Conservation (phyloP, 2,888 invertebrate genomes). For the Melangyna quadrimaculata region DNA sequence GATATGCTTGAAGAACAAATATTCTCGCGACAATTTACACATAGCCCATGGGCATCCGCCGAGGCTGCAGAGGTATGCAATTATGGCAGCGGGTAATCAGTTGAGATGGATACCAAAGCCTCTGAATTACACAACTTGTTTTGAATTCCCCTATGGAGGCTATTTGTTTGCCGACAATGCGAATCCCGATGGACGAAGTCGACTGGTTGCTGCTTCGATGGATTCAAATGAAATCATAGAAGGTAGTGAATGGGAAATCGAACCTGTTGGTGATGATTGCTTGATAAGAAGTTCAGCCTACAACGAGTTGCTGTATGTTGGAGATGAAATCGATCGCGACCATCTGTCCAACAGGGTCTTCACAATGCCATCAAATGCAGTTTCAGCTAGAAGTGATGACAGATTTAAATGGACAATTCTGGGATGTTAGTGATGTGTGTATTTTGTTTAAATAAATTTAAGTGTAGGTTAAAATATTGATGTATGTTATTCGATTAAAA, state of each 20-base stretch:
- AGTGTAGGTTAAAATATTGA: background rate
- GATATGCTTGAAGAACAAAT: conserved; percentile 55
- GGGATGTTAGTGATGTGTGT: conserved; percentile 23
- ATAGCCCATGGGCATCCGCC: conserved; percentile 61
- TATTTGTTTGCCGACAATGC: conserved; percentile 47
- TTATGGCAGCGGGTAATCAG: conserved; percentile 59
- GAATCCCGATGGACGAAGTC: conserved; percentile 35
- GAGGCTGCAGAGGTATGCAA: conserved; percentile 33
- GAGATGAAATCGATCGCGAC: conserved; percentile 52
- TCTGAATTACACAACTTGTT: conserved; percentile 43
- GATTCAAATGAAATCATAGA: conserved; percentile 40
- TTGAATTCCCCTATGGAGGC: conserved; percentile 65
- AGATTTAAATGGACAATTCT: conserved; percentile 60
- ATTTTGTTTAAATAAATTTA: background rate
- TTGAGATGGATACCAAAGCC: conserved; percentile 48
- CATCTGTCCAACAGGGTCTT: conserved; percentile 57
- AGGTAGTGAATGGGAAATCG: conserved; percentile 58
- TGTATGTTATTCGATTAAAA: background rate
- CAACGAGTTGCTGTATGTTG: conserved; percentile 56
- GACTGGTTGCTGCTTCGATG: conserved; percentile 45
- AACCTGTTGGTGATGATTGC: conserved; percentile 55
- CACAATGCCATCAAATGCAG: background rate
- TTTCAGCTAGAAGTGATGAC: conserved; percentile 19
- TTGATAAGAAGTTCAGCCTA: conserved; percentile 39
- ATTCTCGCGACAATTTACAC: conserved; percentile 54